Evolutionary conservation across 2,113 vertebrate genomes (phyloP), one percentile per base, ranked within the genome.

Genomic region (Chroicocephalus ridibundus): DNA sequence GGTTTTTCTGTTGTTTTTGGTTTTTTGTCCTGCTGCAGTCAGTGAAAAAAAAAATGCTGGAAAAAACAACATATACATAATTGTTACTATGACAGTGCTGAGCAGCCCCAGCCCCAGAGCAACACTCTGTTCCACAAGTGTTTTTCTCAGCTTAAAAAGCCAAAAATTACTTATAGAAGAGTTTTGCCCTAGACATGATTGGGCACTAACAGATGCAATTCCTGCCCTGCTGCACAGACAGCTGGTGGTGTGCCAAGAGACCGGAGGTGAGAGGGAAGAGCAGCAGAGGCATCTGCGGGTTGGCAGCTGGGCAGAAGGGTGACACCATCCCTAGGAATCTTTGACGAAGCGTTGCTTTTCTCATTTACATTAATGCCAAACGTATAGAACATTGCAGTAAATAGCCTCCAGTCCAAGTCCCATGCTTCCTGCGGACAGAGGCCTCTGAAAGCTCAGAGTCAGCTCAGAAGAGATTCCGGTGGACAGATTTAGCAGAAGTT

Each of bases 11-110:
- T 55, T 55, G 29, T 0, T 80, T 81, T 72, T 83, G 46, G 36
- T 88, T 92, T 94, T 66, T 2, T 78, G 75, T 66, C 76, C 38
- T 88, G 38, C 57, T 82, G 51, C 68, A 93, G 55, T 71, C 68
- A 55, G 60, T 54, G 20, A 46, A 46, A 46, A 6, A 58, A 96
- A 65, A 69, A 55, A 11, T 4, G 9, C 24, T 29, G 15, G 64
- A 46, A 86, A 86, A 86, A 84, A 13, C 38, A 71, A 44, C 44
- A 49, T 34, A 60, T 64, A 75, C 82, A 88, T 90, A 70, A 86
- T 88, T 86, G 76, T 90, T 86, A 75, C 69, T 90, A 44, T 86
- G 79, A 55, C 64, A 94, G 82, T 74, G 69, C 55, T 78, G 80
- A 86, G 72, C 25, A 95, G 68, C 58, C 46, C 54, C 38, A 78